Conservation (phyloP, 1,140 invertebrate genomes). For the Watersipora subatra region DNA sequence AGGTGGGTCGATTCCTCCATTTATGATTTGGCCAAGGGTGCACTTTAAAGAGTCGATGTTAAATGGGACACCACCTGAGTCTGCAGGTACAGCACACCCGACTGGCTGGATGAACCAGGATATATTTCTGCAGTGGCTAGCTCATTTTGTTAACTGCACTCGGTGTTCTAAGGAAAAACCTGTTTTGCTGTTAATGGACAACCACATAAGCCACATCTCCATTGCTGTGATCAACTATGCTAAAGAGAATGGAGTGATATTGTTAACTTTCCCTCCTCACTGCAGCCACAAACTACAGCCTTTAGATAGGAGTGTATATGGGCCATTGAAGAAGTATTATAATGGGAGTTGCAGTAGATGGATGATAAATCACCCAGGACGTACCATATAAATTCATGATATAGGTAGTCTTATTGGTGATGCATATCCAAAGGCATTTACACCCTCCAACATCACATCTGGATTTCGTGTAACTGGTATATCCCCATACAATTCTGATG, state of each 20-base stretch:
- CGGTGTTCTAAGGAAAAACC: conserved; percentile 10
- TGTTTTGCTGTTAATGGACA: conserved; percentile 11
- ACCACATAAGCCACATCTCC: conserved; percentile 30
- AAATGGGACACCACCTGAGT: conserved; percentile 26
- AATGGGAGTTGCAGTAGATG: neutral
- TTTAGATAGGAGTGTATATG: conserved; percentile 39
- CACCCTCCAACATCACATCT: conserved; percentile 23
- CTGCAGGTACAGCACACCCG: conserved; percentile 30
- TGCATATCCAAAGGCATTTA: conserved; percentile 20
- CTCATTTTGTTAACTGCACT: conserved; percentile 17
- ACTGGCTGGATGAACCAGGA: conserved; percentile 38
- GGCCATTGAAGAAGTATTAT: conserved; percentile 30
- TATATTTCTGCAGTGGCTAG: conserved; percentile 1
- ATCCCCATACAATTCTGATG: conserved; percentile 25
- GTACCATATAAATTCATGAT: conserved; percentile 26
- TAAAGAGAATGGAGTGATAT: conserved; percentile 13
- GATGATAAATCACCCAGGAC: conserved; percentile 17
- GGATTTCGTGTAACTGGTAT: conserved; percentile 28
- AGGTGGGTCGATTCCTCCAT: neutral
- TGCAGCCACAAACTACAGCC: conserved; percentile 41
- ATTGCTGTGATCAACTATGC: conserved; percentile 12
- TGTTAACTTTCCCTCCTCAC: conserved; percentile 14
- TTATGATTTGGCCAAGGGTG: conserved; percentile 14
- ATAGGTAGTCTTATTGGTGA: conserved; percentile 19
- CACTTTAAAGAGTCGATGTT: conserved; percentile 24